Base-by-base conservation (phyloP, 2,113 vertebrate genomes). In the Podilymbus podiceps region DNA sequence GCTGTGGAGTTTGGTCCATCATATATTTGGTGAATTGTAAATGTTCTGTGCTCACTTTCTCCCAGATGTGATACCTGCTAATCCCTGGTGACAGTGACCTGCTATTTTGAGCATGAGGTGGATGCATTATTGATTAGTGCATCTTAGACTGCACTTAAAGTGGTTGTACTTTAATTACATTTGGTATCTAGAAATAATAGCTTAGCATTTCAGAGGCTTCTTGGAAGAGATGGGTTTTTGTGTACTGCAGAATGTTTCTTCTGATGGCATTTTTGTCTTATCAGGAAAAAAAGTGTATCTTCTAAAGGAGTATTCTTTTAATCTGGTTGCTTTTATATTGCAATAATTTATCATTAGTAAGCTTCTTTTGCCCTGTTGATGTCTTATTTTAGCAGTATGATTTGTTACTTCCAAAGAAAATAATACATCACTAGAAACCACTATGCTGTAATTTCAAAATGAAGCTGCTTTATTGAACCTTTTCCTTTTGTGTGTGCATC, bases 101-200 rank as follows among this genome's bases (percentile, higher is more conserved):
- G 59, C 95, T 96, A 90, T 95, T 96, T 92, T 92, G 80, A 85
- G 90, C 49, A n/a, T 63, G 33, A n/a, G 24, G 33, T 75, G 95
- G 73, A 95, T 97, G 47, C 79, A 85, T 97, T 93, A 95, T 97
- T 97, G 92, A 96, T 96, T 80, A 83, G 79, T 73, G 22, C 46
- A 72, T 6, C 0, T 88, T 81, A 79, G 79, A 64, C 46, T 85
- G 85, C 78, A 42, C 67, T 92, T 96, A 56, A 85, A 90, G 53
- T 87, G 73, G 88, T 90, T 92, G 60, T 88, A 64, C 49, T 93
- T 94, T 72, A 92, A 88, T 92, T 92, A 93, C 53, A 64, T 81
- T 71, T 86, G n/a, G 47, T 84, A 52, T 78, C 69, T 77, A 68
- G 49, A 93, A 96, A 85, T 82, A 92, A 90, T 87, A 91, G 49